These are phyloP conservation scores for Tyto alba DNA, from an alignment of 2,113 vertebrate species.

Conservation along the genomic window DNA sequence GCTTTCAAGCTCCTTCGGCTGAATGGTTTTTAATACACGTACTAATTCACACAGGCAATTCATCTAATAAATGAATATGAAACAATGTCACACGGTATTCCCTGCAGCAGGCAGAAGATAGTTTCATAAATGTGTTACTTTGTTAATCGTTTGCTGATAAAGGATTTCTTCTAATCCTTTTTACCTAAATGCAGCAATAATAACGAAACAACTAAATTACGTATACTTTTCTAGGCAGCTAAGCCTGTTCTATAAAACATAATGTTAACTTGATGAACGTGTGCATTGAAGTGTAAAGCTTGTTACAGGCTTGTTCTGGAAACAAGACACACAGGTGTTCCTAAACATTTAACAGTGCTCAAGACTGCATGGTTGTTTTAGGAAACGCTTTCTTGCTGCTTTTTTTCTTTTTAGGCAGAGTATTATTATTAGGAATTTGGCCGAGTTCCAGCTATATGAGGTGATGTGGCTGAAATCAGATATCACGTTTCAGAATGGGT, in stretches of 20 bases:
- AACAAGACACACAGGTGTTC: background rate
- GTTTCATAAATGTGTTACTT: background rate
- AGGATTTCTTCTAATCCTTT: background rate
- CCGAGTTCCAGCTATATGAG: background rate
- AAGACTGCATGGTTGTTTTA: background rate
- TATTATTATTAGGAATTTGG: background rate
- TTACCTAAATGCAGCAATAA: background rate
- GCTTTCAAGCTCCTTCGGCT: slow-evolving; percentile 4
- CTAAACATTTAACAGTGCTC: background rate
- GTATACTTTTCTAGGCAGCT: background rate
- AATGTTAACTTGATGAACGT: background rate
- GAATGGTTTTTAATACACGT: background rate
- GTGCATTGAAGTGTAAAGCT: background rate
- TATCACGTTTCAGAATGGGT: background rate
- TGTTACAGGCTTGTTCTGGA: background rate
- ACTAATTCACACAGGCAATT: background rate
- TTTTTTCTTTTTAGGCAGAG: background rate
- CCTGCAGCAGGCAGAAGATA: background rate
- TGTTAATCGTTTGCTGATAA: background rate
- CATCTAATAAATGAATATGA: background rate
- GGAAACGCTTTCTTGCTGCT: background rate
- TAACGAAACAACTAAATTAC: background rate
- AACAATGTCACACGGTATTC: background rate
- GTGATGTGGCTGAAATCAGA: background rate
- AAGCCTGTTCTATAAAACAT: background rate